Evolutionary conservation across 2,888 invertebrate species (phyloP).

Genomic region (Drosophila peninsularis): DNA sequence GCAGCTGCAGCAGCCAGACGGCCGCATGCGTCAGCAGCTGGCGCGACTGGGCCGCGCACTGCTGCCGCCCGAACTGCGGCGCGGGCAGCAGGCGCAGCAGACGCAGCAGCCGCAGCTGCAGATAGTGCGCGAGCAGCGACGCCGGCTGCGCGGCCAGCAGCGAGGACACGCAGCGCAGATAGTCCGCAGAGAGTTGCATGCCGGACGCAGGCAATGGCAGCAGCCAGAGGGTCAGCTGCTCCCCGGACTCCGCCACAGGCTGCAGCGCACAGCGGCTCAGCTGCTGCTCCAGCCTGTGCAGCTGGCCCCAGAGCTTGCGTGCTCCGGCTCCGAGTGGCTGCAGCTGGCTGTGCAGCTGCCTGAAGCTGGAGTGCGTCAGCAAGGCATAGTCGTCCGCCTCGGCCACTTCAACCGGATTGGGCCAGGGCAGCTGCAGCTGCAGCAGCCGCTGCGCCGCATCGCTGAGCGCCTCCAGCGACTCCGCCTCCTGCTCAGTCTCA

Average conservation of each 20-base stretch:
- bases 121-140: slow-evolving; percentile 31
- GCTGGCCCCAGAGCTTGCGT: slow-evolving; percentile 19
- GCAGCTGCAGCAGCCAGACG: slow-evolving; percentile 52
- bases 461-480: background rate
- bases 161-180: background rate
- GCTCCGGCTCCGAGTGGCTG: slow-evolving; percentile 2
- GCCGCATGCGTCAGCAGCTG: slow-evolving; percentile 52
- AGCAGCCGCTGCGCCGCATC: slow-evolving; percentile 27
- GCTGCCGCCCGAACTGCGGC: slow-evolving; percentile 21
- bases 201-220: slow-evolving; percentile 28
- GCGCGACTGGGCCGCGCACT: slow-evolving; percentile 53
- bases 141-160: background rate
- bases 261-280: background rate
- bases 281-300: slow-evolving; percentile 28
- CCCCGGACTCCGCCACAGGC: background rate
- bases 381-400: background rate
- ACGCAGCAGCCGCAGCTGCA: slow-evolving; percentile 40
- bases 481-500: background rate
- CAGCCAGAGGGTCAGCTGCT: slow-evolving; percentile 36
- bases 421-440: slow-evolving; percentile 25
- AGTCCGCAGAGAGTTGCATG: background rate
- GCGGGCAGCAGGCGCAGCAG: slow-evolving; percentile 6
- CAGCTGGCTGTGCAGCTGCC: slow-evolving; percentile 13
- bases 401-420: background rate
- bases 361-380: slow-evolving; percentile 2